Percentiles rank a stretch among this genome's conserved stretches.
Conservation (phyloP, 2,113 vertebrate species). For the Rhinopithecus roxellana region DNA sequence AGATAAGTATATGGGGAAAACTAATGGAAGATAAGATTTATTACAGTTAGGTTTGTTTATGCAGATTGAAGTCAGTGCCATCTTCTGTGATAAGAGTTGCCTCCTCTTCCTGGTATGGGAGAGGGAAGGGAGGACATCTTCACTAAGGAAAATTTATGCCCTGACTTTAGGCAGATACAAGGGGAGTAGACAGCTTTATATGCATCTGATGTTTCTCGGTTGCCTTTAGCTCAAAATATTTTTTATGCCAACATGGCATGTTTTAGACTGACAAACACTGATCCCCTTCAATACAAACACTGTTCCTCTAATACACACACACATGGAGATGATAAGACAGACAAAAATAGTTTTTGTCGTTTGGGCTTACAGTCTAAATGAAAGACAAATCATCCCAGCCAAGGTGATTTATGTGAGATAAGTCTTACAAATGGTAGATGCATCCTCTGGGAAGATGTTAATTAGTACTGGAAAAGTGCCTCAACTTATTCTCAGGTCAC, state of each 20-base stretch:
- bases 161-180: background rate
- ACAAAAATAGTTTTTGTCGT: background rate
- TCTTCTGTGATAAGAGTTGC: background rate
- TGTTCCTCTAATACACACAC: background rate
- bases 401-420: background rate
- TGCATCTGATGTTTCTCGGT: constrained; percentile 2
- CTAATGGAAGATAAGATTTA: background rate
- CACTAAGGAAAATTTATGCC: background rate
- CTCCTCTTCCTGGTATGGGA: background rate
- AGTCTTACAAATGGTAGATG: too few relatives aligned
- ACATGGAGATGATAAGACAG: background rate
- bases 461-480: background rate
- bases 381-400: background rate
- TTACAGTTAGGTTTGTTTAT: background rate
- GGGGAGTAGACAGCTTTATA: background rate
- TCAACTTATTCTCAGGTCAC: background rate
- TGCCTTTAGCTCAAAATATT: constrained; percentile 42
- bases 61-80: background rate
- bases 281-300: background rate
- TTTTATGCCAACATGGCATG: background rate
- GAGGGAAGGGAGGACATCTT: background rate
- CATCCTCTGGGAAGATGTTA: background rate
- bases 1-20: background rate
- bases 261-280: background rate
- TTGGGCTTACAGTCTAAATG: background rate